Base-by-base conservation (phyloP, 1,140 invertebrate species). In the Manduca sexta region DNA sequence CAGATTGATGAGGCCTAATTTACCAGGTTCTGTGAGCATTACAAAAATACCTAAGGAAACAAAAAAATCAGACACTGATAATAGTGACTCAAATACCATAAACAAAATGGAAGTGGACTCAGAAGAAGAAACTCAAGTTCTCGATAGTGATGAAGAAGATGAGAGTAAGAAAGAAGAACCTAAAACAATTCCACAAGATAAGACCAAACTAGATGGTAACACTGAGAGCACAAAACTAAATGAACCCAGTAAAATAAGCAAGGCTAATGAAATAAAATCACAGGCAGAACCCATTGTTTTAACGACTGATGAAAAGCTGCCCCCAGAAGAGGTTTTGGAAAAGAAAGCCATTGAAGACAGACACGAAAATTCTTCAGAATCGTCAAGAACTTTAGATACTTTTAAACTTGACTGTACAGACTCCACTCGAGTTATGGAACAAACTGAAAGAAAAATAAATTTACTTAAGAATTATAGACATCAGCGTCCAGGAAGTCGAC, bases 401-500 rank as follows among this genome's bases (percentile, higher is more conserved):
- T 13, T 41, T 10, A 38, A 26, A 49, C 2, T 26, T n/a, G 52
- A 51, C 14, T 17, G 45, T 18, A 35, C 48, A 13, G 60, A 65
- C 34, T 29, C 14, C n/a, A 61, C 57, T n/a, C 52, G 17, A 62
- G 60, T 48, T 15, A 52, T 64, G 21, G 72, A 63, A 46, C 53
- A 68, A 35, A 66, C 49, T 18, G 68, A 82, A 34, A 81, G 68
- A 38, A 82, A 86, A 59, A 83, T 77, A n/a, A 86, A 82, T 56
- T 60, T 80, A n/a, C 45, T 87, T 17, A 87, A 86, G 50, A 87
- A 86, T 60, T 87, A 86, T 49, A 76, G 86, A 52, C 86, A 87
- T 49, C 82, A 84, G 55, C 74, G 84, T 8, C 65, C 69, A 0
- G 53, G 60, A 2, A 59, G 45, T 47, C 64, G 78, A 34, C 53